Conservation (phyloP, 1,140 invertebrate species). For the Chymomyza costata region DNA sequence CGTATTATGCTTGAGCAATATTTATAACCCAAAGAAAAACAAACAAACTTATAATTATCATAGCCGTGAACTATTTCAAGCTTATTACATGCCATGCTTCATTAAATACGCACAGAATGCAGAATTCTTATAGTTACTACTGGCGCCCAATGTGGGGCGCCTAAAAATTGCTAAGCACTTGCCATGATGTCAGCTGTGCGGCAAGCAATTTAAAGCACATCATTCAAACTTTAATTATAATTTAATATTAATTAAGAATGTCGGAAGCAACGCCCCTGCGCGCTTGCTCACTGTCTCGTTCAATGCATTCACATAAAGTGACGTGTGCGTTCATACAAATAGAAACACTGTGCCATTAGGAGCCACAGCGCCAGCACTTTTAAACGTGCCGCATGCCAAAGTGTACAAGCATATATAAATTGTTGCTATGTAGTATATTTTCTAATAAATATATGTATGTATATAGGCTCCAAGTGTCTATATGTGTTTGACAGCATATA, state of each 20-base stretch:
- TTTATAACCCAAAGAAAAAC: too few species aligned
- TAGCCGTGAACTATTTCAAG: too few species aligned
- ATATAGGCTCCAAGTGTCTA: conserved; percentile 8
- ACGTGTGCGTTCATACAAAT: conserved; percentile 58
- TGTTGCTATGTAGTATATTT: not conserved
- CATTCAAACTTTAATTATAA: conserved; percentile 32
- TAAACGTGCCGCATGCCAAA: conserved; percentile 21
- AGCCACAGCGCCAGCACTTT: conserved; percentile 14
- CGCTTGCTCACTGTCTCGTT: not conserved
- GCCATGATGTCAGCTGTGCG: too few species aligned
- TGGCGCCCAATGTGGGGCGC: conserved; percentile 17
- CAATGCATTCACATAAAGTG: conserved; percentile 55
- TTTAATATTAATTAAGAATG: conserved; percentile 43
- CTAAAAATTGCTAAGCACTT: too few species aligned
- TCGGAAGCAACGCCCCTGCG: conserved; percentile 13
- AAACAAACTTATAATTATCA: too few species aligned
- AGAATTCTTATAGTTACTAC: too few species aligned
- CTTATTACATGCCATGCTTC: conserved; percentile 12
- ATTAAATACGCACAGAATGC: too few species aligned
- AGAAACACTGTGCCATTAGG: conserved; percentile 59
- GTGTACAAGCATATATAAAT: conserved; percentile 24
- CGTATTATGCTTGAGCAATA: too few species aligned
- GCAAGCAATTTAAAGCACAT: conserved; percentile 10
- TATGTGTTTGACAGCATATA: conserved; percentile 37
- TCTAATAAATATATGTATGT: not conserved